Percentiles rank a stretch among this genome's conserved stretches.
Evolutionary conservation across 2,888 invertebrate species (phyloP).

Genomic region (Tachina fera): DNA sequence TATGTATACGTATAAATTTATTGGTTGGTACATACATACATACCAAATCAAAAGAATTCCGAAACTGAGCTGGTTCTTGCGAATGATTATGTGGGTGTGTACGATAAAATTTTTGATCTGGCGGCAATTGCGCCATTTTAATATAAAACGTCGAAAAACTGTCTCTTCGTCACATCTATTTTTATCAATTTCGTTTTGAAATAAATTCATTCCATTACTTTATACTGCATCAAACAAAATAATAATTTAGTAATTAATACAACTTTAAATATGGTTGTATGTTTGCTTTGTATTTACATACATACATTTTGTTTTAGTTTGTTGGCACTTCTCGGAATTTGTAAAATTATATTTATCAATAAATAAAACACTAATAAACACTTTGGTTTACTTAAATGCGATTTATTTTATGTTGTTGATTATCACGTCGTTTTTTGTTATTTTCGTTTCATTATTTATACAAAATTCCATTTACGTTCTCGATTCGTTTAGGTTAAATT

Average conservation of each 20-base stretch:
- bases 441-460: too few relatives aligned
- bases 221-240: conserved; percentile 60
- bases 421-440: too few relatives aligned
- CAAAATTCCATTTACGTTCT: too few relatives aligned
- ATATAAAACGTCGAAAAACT: conserved; percentile 48
- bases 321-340: too few relatives aligned
- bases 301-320: too few relatives aligned
- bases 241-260: background rate
- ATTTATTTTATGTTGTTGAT: too few relatives aligned
- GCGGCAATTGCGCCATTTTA: conserved; percentile 79
- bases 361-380: too few relatives aligned
- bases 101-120: conserved; percentile 77
- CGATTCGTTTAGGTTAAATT: too few relatives aligned
- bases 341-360: too few relatives aligned
- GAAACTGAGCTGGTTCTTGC: conserved; percentile 77
- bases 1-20: background rate
- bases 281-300: too few relatives aligned
- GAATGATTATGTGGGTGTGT: conserved; percentile 67
- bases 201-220: conserved; percentile 63
- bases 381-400: too few relatives aligned
- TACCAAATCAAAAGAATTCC: conserved; percentile 78
- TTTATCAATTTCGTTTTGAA: conserved; percentile 56
- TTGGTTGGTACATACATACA: conserved; percentile 55
- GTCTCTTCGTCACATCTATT: conserved; percentile 52
- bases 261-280: background rate